Evolutionary conservation across 2,888 invertebrate genomes (phyloP).

Genomic region (Hypena proboscidalis): DNA sequence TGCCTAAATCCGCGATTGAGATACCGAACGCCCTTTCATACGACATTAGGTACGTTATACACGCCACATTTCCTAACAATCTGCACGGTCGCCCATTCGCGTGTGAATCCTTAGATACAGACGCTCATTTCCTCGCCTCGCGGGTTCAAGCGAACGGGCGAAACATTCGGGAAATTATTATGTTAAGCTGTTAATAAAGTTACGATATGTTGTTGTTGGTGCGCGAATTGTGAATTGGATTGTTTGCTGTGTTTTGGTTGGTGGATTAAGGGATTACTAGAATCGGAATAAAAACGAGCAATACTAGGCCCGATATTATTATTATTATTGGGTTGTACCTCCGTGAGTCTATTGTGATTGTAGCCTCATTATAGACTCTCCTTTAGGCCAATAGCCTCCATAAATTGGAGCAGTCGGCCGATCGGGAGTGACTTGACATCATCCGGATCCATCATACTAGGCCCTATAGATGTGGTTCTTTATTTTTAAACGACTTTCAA

Average conservation of each 20-base stretch:
- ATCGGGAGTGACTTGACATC: too few relatives aligned
- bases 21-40: constrained; percentile 83
- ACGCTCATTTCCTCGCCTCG: constrained; percentile 76
- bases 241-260: background rate
- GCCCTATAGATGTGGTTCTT: too few relatives aligned
- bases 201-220: constrained; percentile 22
- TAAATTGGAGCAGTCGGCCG: too few relatives aligned
- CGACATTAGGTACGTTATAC: constrained; percentile 84
- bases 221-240: background rate
- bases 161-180: constrained; percentile 43
- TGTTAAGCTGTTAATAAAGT: constrained; percentile 37
- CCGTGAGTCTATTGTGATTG: too few relatives aligned
- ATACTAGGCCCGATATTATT: too few relatives aligned
- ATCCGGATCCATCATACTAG: too few relatives aligned
- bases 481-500: too few relatives aligned
- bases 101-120: constrained; percentile 86
- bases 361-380: too few relatives aligned
- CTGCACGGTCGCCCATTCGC: constrained; percentile 75
- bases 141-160: constrained; percentile 55
- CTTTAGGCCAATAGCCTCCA: too few relatives aligned
- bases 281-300: too few relatives aligned
- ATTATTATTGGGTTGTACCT: too few relatives aligned
- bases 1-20: constrained; percentile 63
- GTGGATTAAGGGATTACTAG: too few relatives aligned
- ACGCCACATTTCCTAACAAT: constrained; percentile 84